phyloP scores from a whole-genome alignment of 2,797 vertebrate genomes.

The Balearica regulorum region DNA sequence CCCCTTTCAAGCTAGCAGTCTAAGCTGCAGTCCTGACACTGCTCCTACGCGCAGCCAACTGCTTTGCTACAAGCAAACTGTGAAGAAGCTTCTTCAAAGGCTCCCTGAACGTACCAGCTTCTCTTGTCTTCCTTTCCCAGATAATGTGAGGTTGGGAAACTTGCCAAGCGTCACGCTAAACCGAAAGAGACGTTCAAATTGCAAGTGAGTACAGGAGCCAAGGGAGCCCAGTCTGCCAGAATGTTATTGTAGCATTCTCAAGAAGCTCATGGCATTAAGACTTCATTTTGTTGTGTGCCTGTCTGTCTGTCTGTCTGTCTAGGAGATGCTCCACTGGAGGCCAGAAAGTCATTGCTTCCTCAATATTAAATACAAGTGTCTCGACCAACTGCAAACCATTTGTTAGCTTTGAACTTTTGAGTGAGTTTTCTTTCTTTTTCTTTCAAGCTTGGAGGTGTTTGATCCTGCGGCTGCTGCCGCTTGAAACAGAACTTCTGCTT shows the following conservation, averaged over 20 bases:
- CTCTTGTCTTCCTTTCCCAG: constrained; percentile 17
- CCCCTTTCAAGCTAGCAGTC: not conserved
- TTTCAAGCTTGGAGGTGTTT: not conserved
- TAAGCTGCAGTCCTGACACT: not conserved
- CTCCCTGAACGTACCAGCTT: not conserved
- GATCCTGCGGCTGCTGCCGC: not conserved
- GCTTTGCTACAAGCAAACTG: not conserved
- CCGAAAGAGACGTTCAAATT: constrained; percentile 35
- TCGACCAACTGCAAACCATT: not conserved
- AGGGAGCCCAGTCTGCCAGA: constrained; percentile 31
- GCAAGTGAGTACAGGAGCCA: constrained; percentile 13
- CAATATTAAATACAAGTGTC: not conserved
- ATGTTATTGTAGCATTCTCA: constrained; percentile 13
- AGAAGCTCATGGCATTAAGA: constrained; percentile 7
- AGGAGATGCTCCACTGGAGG: constrained; percentile 18
- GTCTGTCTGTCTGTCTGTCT: not conserved
- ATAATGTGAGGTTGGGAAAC: constrained; percentile 44
- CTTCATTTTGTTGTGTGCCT: constrained; percentile 23
- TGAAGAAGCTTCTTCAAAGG: constrained; percentile 36
- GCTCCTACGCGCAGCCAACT: not conserved
- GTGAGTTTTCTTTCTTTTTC: constrained; percentile 24
- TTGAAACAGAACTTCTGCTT: constrained; percentile 13
- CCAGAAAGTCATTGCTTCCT: constrained; percentile 7
- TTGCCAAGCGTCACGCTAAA: constrained; percentile 47
- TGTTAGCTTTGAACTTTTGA: not conserved